phyloP scores from a whole-genome alignment of 2,113 vertebrate species.

The Junco hyemalis region DNA sequence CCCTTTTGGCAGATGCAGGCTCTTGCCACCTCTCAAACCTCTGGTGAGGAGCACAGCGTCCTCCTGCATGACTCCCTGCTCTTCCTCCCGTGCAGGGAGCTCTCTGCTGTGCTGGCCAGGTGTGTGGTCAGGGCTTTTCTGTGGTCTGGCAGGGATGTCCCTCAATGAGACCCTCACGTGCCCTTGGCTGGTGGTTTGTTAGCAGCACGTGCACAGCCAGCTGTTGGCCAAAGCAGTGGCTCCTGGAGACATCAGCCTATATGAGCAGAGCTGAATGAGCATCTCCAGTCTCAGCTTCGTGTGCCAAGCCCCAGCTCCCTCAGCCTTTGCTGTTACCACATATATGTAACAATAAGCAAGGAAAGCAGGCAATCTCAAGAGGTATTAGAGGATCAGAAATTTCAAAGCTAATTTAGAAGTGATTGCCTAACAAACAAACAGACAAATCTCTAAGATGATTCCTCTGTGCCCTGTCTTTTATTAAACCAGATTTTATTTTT shows the following conservation, averaged over 20 bases:
- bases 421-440: background rate
- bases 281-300: background rate
- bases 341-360: background rate
- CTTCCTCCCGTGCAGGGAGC: background rate
- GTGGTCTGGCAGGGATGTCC: background rate
- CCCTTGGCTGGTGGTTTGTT: background rate
- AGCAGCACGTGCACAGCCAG: background rate
- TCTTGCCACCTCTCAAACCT: background rate
- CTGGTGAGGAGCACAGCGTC: background rate
- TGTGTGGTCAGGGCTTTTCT: accelerated
- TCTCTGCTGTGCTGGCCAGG: background rate
- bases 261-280: background rate
- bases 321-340: background rate
- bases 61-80: background rate
- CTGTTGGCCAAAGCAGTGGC: background rate
- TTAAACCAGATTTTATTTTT: background rate
- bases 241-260: background rate
- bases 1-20: background rate
- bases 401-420: background rate
- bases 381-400: background rate
- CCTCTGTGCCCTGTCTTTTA: background rate
- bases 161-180: accelerated
- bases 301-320: background rate
- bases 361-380: background rate
- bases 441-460: background rate